Percentiles rank a stretch among this genome's conserved stretches.
Evolutionary conservation across 1,140 invertebrate species (phyloP).

Genomic region (Oedothorax gibbosus): DNA sequence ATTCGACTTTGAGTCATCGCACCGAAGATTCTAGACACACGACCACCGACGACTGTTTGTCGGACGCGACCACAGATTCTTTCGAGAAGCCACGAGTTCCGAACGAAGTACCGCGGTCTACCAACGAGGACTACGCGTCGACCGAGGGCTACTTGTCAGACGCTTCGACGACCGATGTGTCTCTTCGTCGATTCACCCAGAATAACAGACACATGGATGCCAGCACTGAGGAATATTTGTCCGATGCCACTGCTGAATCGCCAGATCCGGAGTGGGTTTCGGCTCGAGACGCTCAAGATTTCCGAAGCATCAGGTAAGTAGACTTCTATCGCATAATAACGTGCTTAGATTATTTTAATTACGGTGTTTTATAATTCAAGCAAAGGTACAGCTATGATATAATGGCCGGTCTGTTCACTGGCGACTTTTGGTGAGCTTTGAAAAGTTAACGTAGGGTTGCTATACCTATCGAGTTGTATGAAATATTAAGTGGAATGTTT

Average conservation of each 20-base stretch:
- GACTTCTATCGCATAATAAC: too few species aligned
- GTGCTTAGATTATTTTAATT: too few species aligned
- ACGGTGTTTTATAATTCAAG: too few species aligned
- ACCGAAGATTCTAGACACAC: constrained; percentile 54
- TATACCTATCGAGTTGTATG: too few species aligned
- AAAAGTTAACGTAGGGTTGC: too few species aligned
- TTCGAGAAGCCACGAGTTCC: constrained; percentile 33
- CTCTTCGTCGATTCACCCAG: constrained; percentile 28
- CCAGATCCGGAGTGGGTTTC: constrained; percentile 53
- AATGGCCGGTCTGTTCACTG: too few species aligned
- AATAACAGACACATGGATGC: background rate
- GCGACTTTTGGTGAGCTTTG: too few species aligned
- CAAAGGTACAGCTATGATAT: too few species aligned
- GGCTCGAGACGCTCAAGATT: background rate
- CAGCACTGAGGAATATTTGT: constrained; percentile 38
- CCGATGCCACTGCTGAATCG: constrained; percentile 49
- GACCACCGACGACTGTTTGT: constrained; percentile 46
- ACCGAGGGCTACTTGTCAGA: constrained; percentile 49
- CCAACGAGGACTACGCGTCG: constrained; percentile 31
- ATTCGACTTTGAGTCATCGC: constrained; percentile 47
- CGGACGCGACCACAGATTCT: constrained; percentile 53
- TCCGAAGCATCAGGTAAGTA: too few species aligned
- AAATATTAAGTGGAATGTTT: too few species aligned
- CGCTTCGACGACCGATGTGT: constrained; percentile 48
- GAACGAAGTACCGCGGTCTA: background rate